Evolutionary conservation across 2,113 vertebrate genomes (phyloP), one percentile per base, ranked within the genome.

Genomic region (Sardina pilchardus): DNA sequence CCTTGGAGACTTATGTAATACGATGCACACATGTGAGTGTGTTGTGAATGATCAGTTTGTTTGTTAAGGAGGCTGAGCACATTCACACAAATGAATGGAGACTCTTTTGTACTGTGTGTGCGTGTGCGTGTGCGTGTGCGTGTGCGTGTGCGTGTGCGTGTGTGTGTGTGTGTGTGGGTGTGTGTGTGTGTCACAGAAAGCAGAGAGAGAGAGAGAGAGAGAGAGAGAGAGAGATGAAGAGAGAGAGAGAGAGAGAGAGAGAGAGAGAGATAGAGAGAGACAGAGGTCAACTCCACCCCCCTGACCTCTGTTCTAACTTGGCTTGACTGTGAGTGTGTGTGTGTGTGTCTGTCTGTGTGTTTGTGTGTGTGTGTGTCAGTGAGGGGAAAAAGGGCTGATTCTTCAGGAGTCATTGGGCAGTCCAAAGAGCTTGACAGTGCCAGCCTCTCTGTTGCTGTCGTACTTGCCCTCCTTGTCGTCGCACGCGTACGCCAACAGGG

Each of bases 401-500:
- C 30, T 78, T 97, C 94, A 99, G 78, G 97, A 97, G 89, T 99
- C 98, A 24, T 97, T 99, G 80, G 98, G 97, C 9, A 99, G 96
- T 45, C 98, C 98, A 0, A 99, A 99, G n/a, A 99, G 96, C 89
- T 99, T 99, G 89, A 99, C 98, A 0, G 98, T 99, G 0, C 98
- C 98, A 0, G 97, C 97, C 91, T 99, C 98, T 16, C 98, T 94
- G 91, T 97, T 99, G 93, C 95, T 99, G 94, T 99, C 98, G 0
- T 99, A 99, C 93, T 99, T 99, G 80, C 97, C 97, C 47, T 99
- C 98, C 92, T 99, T 99, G 95, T 99, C 98, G 0, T 99, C 98
- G 59, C 98, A 99, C 88, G 98, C 98, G 16, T 98, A 99, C 0
- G 98, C 98, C 92, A 99, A 90, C 87, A 99, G 94, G 0, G 98